Percentiles rank a stretch among this genome's conserved stretches.
Conservation (phyloP, 2,113 vertebrate genomes). For the Orycteropus afer region DNA sequence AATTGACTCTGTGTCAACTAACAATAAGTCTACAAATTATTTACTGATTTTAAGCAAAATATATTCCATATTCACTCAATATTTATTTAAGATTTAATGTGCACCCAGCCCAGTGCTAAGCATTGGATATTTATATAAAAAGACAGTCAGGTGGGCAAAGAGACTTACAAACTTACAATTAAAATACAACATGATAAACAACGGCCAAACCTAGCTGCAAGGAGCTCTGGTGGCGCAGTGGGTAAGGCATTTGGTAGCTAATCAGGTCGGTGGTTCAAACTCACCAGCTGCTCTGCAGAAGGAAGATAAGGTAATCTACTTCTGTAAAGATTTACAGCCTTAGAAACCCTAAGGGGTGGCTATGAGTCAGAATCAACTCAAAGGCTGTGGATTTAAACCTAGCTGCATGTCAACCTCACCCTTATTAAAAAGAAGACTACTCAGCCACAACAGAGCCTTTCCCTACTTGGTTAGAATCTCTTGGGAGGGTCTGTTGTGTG, state of each 20-base stretch:
- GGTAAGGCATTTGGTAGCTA: too few species aligned
- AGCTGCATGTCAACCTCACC: neutral
- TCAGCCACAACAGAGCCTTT: too few species aligned
- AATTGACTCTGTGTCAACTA: neutral
- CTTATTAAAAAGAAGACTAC: neutral
- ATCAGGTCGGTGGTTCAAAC: too few species aligned
- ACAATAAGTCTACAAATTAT: neutral
- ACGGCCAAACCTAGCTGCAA: neutral
- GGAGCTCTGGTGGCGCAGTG: too few species aligned
- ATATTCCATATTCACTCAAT: neutral
- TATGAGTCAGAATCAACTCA: too few species aligned
- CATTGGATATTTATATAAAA: neutral
- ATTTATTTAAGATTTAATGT: neutral
- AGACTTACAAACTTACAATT: neutral
- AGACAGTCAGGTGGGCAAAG: neutral
- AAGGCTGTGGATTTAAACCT: too few species aligned
- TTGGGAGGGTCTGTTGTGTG: neutral
- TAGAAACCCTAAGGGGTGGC: too few species aligned
- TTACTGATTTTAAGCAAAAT: neutral
- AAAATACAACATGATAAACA: neutral
- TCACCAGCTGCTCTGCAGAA: too few species aligned
- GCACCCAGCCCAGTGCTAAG: neutral
- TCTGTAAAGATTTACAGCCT: too few species aligned
- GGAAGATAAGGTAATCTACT: too few species aligned
- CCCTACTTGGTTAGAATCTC: neutral